Base-by-base conservation (phyloP, 1,140 invertebrate genomes). In the Chelonus insularis region DNA sequence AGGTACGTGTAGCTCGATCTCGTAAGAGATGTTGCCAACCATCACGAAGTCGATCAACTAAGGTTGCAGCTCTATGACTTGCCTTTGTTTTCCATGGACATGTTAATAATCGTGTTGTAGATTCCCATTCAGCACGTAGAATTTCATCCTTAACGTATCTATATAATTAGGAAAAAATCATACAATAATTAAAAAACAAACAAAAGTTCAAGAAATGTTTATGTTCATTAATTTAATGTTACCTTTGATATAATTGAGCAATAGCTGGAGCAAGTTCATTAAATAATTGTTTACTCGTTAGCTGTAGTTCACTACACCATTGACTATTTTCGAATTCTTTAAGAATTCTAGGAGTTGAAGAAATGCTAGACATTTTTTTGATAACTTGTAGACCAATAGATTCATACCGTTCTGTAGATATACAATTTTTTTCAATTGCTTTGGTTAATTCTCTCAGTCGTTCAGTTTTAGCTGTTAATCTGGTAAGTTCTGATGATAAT, bases 11-110 rank as follows among this genome's bases (percentile, higher is more conserved):
- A 16, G 92, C 92, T 68, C 93, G 85, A 82, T 96, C 93, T 37
- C 93, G 83, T 21, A 95, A 84, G 47, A 96, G 83, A 84, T 95
- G 92, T 79, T 95, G 93, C 94, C 94, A 96, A 0, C 93, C 94
- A 68, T 95, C 93, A 32, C 92, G 83, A 60, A 96, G 79, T 60
- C 91, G 85, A 67, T 91, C 88, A 0, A 93, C 90, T 48, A 92
- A 84, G 25, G 91, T 89, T 60, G 87, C 81, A 1, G 91, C 90
- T 70, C 87, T 86, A 55, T 88, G 86, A 56, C 88, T 86, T 14
- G 91, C 86, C 63, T 87, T 83, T 12, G 85, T 86, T 29, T 83
- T 77, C 64, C 83, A 84, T 2, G 90, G 89, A 75, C 89, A 91
- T 47, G 84, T 84, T 57, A 90, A 84, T 36, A 83, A 84, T 56